phyloP scores from a whole-genome alignment of 2,888 invertebrate genomes.

The Epinotia nisella region DNA sequence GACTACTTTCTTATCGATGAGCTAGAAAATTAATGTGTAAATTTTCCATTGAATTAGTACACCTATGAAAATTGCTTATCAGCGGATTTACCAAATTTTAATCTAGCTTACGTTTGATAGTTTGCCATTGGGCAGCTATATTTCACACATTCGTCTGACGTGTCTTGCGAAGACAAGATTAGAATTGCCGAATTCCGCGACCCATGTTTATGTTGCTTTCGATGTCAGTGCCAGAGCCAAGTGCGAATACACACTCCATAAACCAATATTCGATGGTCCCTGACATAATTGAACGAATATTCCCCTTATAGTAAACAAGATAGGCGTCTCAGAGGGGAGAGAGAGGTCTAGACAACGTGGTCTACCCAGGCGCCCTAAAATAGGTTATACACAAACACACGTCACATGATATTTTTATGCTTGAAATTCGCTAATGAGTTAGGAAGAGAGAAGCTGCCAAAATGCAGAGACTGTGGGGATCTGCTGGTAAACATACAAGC shows the following conservation, averaged over 20 bases:
- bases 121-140: conserved; percentile 4
- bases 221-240: conserved; percentile 51
- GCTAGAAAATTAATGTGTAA: conserved; percentile 1
- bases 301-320: conserved; percentile 30
- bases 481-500: conserved; percentile 27
- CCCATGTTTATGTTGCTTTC: conserved; percentile 47
- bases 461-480: conserved; percentile 22
- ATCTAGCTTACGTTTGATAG: neutral
- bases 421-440: conserved; percentile 44
- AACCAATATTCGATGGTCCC: conserved; percentile 23
- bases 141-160: conserved; percentile 19
- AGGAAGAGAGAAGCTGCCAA: conserved; percentile 43
- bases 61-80: conserved; percentile 5
- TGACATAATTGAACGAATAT: conserved; percentile 27
- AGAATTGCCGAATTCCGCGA: conserved; percentile 48
- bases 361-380: conserved; percentile 38
- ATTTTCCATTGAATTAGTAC: neutral
- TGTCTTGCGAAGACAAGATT: conserved; percentile 46
- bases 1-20: neutral
- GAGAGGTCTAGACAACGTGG: conserved; percentile 33
- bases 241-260: conserved; percentile 36
- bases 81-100: neutral
- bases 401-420: conserved; percentile 46
- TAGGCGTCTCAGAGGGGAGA: conserved; percentile 9
- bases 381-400: conserved; percentile 47